These are phyloP conservation scores for Proterorhinus semilunaris DNA, from an alignment of 2,113 vertebrate genomes.

Conservation along the genomic window DNA sequence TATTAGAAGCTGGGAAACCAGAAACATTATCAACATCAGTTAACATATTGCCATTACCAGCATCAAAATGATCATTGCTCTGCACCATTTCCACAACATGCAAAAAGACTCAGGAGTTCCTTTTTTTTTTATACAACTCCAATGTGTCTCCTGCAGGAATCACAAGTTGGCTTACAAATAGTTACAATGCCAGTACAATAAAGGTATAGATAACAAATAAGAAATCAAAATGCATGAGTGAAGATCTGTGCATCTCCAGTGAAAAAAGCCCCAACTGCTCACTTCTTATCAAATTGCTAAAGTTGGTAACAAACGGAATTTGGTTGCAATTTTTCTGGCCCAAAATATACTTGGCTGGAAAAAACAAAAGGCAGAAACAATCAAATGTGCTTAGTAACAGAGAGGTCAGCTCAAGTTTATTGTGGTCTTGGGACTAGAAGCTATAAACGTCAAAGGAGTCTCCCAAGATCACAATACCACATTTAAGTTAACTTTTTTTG, in stretches of 20 bases:
- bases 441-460: neutral
- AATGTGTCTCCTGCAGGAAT: slow-evolving; percentile 59
- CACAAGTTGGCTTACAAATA: slow-evolving; percentile 68
- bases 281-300: slow-evolving; percentile 21
- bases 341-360: slow-evolving; percentile 30
- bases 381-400: slow-evolving; percentile 59
- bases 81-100: slow-evolving; percentile 69
- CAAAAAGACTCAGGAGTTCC: slow-evolving; percentile 67
- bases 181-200: slow-evolving; percentile 62
- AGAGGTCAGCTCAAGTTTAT: slow-evolving; percentile 26
- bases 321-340: slow-evolving; percentile 37
- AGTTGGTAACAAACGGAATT: slow-evolving; percentile 33
- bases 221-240: slow-evolving; percentile 48
- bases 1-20: slow-evolving; percentile 79
- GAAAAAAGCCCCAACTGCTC: slow-evolving; percentile 29
- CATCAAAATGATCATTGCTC: slow-evolving; percentile 50
- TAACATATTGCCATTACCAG: slow-evolving; percentile 65
- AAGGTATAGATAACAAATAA: slow-evolving; percentile 52
- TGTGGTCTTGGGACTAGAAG: slow-evolving; percentile 34
- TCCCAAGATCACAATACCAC: slow-evolving; percentile 35
- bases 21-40: slow-evolving; percentile 71
- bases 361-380: slow-evolving; percentile 38
- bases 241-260: slow-evolving; percentile 42
- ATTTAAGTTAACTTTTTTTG: slow-evolving; percentile 9
- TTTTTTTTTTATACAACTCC: slow-evolving; percentile 58